Evolutionary conservation across 2,888 invertebrate genomes (phyloP).

Genomic region (Andrena praecox): DNA sequence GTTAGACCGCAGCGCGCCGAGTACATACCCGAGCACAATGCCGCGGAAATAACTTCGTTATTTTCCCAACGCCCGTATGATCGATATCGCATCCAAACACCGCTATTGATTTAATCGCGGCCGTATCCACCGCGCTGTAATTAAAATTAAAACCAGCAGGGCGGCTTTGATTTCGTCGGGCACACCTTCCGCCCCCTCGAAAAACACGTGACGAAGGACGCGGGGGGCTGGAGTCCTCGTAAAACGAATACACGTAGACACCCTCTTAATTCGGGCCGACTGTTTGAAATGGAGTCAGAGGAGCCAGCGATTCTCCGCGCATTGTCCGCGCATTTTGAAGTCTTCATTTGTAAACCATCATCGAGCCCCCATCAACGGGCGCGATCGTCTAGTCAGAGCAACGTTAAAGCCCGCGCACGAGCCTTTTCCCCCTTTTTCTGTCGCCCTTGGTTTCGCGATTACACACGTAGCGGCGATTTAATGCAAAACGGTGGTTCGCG

Average conservation of each 20-base stretch:
- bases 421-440: slow-evolving; percentile 39
- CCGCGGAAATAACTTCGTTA: slow-evolving; percentile 58
- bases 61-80: slow-evolving; percentile 66
- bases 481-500: slow-evolving; percentile 67
- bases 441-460: slow-evolving; percentile 62
- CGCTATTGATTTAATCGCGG: slow-evolving; percentile 59
- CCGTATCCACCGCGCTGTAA: slow-evolving; percentile 52
- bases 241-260: slow-evolving; percentile 41
- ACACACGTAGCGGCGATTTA: slow-evolving; percentile 68
- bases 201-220: not conserved
- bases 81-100: slow-evolving; percentile 56
- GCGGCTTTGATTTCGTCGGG: not conserved
- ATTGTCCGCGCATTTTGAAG: slow-evolving; percentile 38
- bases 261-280: slow-evolving; percentile 32
- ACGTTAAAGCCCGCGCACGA: slow-evolving; percentile 46
- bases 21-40: slow-evolving; percentile 20
- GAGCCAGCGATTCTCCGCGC: slow-evolving; percentile 4
- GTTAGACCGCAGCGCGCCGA: slow-evolving; percentile 12
- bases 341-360: slow-evolving; percentile 52
- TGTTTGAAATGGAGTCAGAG: slow-evolving; percentile 22
- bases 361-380: slow-evolving; percentile 28
- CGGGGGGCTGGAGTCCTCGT: not conserved
- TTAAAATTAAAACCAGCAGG: slow-evolving; percentile 54
- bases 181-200: not conserved
- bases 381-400: slow-evolving; percentile 4